Evolutionary conservation across 2,113 vertebrate genomes (phyloP), one percentile per base, ranked within the genome.

Genomic region (Cromileptes altivelis): DNA sequence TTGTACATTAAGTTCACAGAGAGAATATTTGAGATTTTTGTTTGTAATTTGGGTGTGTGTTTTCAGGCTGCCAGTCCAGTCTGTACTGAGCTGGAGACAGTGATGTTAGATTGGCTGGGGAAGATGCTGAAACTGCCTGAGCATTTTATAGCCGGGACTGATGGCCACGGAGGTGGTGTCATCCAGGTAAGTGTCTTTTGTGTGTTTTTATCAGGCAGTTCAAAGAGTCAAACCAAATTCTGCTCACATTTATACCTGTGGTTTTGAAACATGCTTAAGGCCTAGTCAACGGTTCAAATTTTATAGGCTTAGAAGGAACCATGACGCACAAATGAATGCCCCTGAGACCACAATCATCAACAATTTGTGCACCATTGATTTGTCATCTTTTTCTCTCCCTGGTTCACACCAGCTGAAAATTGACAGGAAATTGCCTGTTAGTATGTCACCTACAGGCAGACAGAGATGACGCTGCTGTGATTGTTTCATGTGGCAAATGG

Each of bases 81-180:
- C 4, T 99, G 98, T 88, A 99, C 98, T 0, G 98, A 99, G 89
- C 93, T 99, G 80, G 98, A 99, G 92, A 99, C 97, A 0, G 96
- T 98, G 84, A 97, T 99, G 98, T 81, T 99, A 86, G 98, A 99
- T 81, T 99, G 98, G 98, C 94, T 99, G 4, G 98, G 97, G 8
- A 98, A 97, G 94, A 97, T 99, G 97, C 88, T 99, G 67, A 89
- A 95, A 37, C 95, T 99, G 70, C 98, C 98, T 0, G 94, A 95
- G n/a, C 91, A 93, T 0, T 99, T 99, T 91, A 84, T 99, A 87
- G 96, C 97, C 4, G 97, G 94, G 15, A 95, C 91, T 1, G 55
- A 86, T 0, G 96, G 97, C 3, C 89, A 90, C 57, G 98, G 98
- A 15, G 98, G 98, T 50, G 98, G 98, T 3, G 98, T 99, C 80